Conservation (phyloP, 1,140 invertebrate species). For the Penaeus indicus region DNA sequence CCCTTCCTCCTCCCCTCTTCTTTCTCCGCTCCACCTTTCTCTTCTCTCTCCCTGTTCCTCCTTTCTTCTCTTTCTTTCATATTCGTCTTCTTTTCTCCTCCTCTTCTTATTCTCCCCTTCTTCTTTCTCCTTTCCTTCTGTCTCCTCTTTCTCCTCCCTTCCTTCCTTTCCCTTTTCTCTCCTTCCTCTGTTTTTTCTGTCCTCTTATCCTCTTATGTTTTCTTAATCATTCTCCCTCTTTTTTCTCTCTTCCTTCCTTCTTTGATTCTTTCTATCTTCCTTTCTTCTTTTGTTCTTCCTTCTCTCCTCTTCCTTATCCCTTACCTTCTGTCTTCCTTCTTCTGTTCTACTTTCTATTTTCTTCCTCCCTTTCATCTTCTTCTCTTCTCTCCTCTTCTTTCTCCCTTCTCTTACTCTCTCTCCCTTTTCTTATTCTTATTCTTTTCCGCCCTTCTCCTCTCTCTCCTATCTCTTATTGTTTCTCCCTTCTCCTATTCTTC, state of each 20-base stretch:
- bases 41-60: too few relatives aligned
- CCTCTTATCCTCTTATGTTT: neutral
- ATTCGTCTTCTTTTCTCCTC: too few relatives aligned
- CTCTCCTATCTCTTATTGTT: neutral
- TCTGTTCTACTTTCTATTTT: neutral
- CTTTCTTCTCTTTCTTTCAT: too few relatives aligned
- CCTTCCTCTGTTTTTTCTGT: neutral
- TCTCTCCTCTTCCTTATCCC: neutral
- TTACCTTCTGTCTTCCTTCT: neutral
- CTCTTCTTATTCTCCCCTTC: neutral
- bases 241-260: neutral
- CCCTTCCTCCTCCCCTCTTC: too few relatives aligned
- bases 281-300: neutral
- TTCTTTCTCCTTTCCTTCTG: neutral
- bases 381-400: neutral
- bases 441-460: neutral
- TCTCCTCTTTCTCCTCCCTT: neutral
- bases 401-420: neutral
- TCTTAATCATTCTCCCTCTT: neutral
- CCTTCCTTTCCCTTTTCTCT: neutral
- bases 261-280: neutral
- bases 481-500: neutral
- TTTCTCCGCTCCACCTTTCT: too few relatives aligned
- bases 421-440: neutral
- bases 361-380: neutral